These are phyloP conservation scores for Eupithecia exiguata DNA, from an alignment of 2,888 invertebrate species.

Conservation along the genomic window DNA sequence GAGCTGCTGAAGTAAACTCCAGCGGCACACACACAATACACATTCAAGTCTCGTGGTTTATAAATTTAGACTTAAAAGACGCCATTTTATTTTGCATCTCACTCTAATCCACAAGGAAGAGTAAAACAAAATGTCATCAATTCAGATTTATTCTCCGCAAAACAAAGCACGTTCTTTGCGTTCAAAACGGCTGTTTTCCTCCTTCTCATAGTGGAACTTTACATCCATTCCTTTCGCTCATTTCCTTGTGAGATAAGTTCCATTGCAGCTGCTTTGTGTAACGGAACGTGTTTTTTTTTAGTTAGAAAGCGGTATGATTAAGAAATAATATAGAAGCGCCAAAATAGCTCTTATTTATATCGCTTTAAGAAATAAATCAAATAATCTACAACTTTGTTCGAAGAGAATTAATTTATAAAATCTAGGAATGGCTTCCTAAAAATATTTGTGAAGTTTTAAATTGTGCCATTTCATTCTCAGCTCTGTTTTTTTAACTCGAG, in stretches of 20 bases:
- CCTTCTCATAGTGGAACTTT: slow-evolving; percentile 1
- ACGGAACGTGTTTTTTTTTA: slow-evolving; percentile 14
- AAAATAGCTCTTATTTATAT: slow-evolving; percentile 15
- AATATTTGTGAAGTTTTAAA: slow-evolving; percentile 11
- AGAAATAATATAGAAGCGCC: slow-evolving; percentile 13
- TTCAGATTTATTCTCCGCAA: slow-evolving; percentile 10
- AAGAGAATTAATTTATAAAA: background rate
- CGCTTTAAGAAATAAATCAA: background rate
- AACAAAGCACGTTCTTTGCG: slow-evolving; percentile 10
- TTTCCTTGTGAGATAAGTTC: background rate
- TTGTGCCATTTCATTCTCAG: slow-evolving; percentile 29
- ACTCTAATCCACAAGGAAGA: slow-evolving; percentile 1
- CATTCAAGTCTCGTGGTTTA: slow-evolving; percentile 74
- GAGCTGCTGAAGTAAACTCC: slow-evolving; percentile 94
- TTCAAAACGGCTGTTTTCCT: background rate
- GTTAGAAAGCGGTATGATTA: slow-evolving; percentile 22
- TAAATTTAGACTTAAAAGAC: slow-evolving; percentile 12
- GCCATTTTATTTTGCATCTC: slow-evolving; percentile 18
- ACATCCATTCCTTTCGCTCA: slow-evolving; percentile 4
- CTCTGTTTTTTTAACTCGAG: slow-evolving; percentile 3
- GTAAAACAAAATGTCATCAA: slow-evolving; percentile 15
- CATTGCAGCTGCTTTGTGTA: slow-evolving; percentile 11
- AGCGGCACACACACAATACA: slow-evolving; percentile 63
- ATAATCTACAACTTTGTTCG: background rate
- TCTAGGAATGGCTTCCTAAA: slow-evolving; percentile 19